These are phyloP conservation scores for Pangasius djambal DNA, from an alignment of 2,797 vertebrate species.

Conservation along the genomic window DNA sequence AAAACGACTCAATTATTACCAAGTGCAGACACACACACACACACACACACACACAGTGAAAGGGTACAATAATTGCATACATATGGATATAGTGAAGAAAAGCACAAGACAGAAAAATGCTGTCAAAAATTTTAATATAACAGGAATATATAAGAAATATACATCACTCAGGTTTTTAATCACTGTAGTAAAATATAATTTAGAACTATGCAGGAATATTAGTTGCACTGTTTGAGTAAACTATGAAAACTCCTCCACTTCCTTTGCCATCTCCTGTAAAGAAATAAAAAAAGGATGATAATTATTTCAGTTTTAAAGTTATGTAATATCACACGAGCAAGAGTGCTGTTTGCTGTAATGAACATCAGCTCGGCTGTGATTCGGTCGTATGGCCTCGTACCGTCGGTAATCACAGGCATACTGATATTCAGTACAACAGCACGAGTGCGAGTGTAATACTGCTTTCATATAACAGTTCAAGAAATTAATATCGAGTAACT, in stretches of 20 bases:
- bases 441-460: not conserved
- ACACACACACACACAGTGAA: not conserved
- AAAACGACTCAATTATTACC: not conserved
- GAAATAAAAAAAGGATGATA: conserved; percentile 24
- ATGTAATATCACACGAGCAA: not conserved
- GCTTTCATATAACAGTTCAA: not conserved
- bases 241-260: conserved; percentile 74
- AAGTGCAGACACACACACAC: not conserved
- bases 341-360: not conserved
- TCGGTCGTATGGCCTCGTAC: not conserved
- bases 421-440: not conserved
- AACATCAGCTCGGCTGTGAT: not conserved
- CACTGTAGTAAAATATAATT: conserved; percentile 54
- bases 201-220: conserved; percentile 34
- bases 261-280: conserved; percentile 74
- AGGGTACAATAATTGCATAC: not conserved
- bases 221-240: conserved; percentile 17
- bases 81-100: not conserved
- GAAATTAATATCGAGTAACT: not conserved
- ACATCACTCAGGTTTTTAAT: conserved; percentile 33
- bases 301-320: not conserved
- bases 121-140: conserved; percentile 45
- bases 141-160: conserved; percentile 49
- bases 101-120: not conserved
- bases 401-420: not conserved